phyloP scores from a whole-genome alignment of 53 echinoderm and acorn worm genomes.

The Pentamera pediparva region DNA sequence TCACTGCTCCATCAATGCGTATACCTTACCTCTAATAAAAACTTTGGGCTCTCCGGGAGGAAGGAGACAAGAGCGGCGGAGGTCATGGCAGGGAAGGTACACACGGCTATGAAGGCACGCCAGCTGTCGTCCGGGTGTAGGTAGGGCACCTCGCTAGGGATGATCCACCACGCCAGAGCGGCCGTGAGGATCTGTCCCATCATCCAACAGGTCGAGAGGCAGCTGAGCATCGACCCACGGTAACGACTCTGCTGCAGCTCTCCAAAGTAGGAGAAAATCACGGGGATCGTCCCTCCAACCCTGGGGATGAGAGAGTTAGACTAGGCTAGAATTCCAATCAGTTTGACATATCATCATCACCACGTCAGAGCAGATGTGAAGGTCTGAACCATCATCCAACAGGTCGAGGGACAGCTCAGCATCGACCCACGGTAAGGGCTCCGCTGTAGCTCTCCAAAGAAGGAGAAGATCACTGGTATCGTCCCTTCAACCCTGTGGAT shows the following conservation, averaged over 20 bases:
- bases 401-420: constrained; percentile 73
- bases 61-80: constrained; percentile 57
- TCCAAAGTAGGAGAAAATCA: constrained; percentile 87
- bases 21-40: constrained; percentile 85
- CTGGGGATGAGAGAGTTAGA: too few relatives aligned
- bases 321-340: too few relatives aligned
- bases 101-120: constrained; percentile 78
- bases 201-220: constrained; percentile 90
- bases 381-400: constrained; percentile 91
- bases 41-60: constrained; percentile 93
- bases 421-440: constrained; percentile 64
- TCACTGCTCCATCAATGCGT: too few relatives aligned
- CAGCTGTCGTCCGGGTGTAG: constrained; percentile 44
- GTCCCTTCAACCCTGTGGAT: constrained; percentile 86
- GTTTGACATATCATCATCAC: too few relatives aligned
- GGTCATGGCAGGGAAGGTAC: constrained; percentile 64
- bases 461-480: constrained; percentile 83
- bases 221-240: constrained; percentile 81
- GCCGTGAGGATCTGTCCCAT: constrained; percentile 77
- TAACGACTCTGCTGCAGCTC: constrained; percentile 67
- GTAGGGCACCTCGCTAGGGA: constrained; percentile 56
- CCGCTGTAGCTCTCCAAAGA: constrained; percentile 83
- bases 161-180: constrained; percentile 71
- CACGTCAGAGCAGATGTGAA: too few relatives aligned
- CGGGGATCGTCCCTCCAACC: constrained; percentile 93